A percentile compares a stretch with the other conserved stretches of the same genome.
Evolutionary conservation across 2,888 invertebrate species (phyloP).

Genomic region (Diogma glabrata): DNA sequence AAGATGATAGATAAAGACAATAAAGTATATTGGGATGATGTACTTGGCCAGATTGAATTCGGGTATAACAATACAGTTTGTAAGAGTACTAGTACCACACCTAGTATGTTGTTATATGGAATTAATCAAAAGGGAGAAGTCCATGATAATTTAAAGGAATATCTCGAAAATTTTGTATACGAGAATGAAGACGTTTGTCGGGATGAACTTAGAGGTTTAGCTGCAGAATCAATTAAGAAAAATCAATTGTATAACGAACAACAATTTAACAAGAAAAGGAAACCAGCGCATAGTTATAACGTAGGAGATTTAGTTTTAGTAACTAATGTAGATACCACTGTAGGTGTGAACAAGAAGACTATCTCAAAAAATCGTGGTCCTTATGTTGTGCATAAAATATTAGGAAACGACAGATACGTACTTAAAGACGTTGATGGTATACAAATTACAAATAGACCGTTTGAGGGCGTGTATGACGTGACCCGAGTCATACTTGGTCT

Average conservation of each 20-base stretch:
- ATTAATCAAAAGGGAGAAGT: background rate
- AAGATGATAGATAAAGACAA: background rate
- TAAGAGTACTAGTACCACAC: background rate
- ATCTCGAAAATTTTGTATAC: background rate
- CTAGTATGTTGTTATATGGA: background rate
- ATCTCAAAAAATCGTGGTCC: background rate
- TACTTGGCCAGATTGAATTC: background rate
- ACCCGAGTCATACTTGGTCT: no score
- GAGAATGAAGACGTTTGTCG: background rate
- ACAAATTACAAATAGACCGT: background rate
- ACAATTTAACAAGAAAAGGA: background rate
- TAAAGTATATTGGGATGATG: background rate
- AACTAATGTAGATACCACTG: background rate
- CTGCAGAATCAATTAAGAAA: background rate
- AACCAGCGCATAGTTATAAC: background rate
- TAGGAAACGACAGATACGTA: background rate
- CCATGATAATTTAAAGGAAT: background rate
- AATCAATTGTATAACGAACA: background rate
- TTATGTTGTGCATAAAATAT: conserved; percentile 2
- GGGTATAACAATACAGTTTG: background rate
- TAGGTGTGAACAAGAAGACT: background rate
- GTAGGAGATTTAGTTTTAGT: background rate
- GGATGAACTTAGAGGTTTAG: background rate
- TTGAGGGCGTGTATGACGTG: no score
- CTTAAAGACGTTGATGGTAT: background rate